Evolutionary conservation across 2,797 vertebrate genomes (phyloP).

Genomic region (Chaetophractus vellerosus): DNA sequence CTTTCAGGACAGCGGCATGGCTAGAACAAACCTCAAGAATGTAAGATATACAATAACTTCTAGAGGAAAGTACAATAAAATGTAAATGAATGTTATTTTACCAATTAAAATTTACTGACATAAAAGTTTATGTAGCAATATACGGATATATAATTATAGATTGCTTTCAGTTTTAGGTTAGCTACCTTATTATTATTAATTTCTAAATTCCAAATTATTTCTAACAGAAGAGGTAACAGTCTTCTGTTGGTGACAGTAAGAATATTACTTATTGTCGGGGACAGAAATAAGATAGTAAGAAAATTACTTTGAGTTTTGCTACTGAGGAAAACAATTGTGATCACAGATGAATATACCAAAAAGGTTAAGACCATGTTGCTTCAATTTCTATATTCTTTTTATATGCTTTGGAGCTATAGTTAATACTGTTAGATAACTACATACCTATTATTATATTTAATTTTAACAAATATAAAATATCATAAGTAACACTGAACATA

Average conservation of each 20-base stretch:
- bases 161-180: conserved; percentile 10
- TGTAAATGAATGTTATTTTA: not conserved
- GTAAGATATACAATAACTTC: not conserved
- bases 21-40: not conserved
- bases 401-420: not conserved
- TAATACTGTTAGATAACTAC: not conserved
- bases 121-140: not conserved
- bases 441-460: not conserved
- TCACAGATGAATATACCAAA: not conserved
- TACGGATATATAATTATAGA: not conserved
- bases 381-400: not conserved
- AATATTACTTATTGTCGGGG: too few species aligned
- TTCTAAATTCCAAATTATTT: not conserved
- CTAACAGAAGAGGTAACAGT: not conserved
- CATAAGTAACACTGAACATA: not conserved
- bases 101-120: conserved; percentile 1
- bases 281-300: too few species aligned
- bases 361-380: not conserved
- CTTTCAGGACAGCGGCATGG: not conserved
- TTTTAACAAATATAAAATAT: not conserved
- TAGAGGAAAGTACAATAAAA: not conserved
- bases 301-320: not conserved
- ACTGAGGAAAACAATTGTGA: not conserved
- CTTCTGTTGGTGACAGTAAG: too few species aligned
- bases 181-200: not conserved